Evolutionary conservation across 2,888 invertebrate species (phyloP).

Genomic region (Dilophus febrilis): DNA sequence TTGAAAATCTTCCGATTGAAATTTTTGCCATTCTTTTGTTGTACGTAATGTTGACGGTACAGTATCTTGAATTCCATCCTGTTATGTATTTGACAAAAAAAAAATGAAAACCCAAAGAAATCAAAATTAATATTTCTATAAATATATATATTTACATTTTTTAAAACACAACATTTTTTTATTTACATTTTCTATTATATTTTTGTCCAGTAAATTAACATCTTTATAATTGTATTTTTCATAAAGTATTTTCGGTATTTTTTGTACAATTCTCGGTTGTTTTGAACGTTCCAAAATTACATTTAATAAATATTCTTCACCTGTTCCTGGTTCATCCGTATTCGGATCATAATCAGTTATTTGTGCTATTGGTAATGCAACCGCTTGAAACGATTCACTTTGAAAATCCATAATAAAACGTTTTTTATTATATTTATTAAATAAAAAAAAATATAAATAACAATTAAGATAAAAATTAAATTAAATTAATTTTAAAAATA

Average conservation of each 20-base stretch:
- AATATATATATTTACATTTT: background rate
- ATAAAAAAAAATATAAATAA: background rate
- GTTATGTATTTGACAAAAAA: background rate
- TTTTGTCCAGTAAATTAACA: background rate
- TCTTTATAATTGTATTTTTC: too few species aligned
- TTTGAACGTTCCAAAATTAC: slow-evolving; percentile 1
- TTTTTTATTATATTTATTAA: background rate
- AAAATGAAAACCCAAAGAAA: background rate
- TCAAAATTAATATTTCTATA: background rate
- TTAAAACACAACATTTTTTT: background rate
- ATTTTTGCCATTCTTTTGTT: slow-evolving; percentile 24
- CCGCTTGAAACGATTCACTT: slow-evolving; percentile 21
- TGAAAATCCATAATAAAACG: background rate
- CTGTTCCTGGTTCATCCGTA: background rate
- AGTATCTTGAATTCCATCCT: slow-evolving; percentile 12
- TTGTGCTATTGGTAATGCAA: slow-evolving; percentile 17
- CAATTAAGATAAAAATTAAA: too few species aligned
- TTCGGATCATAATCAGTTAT: slow-evolving; percentile 1
- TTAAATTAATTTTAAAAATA: too few species aligned
- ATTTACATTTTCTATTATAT: background rate
- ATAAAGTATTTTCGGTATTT: too few species aligned
- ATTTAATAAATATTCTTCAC: slow-evolving; percentile 1
- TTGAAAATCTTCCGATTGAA: slow-evolving; percentile 19
- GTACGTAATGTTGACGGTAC: slow-evolving; percentile 18
- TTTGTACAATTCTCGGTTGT: background rate